phyloP scores from a whole-genome alignment of 2,113 vertebrate species.

The Suricata suricatta region DNA sequence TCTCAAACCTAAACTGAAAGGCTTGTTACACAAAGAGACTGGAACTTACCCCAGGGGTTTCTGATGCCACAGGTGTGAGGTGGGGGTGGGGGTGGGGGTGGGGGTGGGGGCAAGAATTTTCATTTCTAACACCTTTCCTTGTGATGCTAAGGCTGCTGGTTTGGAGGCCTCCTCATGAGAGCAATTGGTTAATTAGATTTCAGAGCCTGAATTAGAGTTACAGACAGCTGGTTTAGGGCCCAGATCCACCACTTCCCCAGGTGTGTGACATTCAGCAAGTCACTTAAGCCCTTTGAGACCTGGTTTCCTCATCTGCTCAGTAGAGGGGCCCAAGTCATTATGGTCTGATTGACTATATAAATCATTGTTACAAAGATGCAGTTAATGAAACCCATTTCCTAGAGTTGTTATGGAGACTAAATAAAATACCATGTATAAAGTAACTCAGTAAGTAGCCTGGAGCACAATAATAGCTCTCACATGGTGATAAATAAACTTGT shows the following conservation, averaged over 20 bases:
- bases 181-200: neutral
- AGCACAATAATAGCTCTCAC: conserved; percentile 47
- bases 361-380: conserved; percentile 39
- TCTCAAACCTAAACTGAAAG: neutral
- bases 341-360: neutral
- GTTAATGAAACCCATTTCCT: conserved; percentile 30
- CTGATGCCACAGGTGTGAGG: neutral
- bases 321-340: neutral
- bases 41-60: neutral
- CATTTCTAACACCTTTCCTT: neutral
- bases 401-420: conserved; percentile 43
- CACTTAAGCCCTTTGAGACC: neutral
- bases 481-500: conserved; percentile 42
- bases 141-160: neutral
- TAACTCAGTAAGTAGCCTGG: conserved; percentile 9
- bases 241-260: neutral
- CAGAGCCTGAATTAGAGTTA: neutral
- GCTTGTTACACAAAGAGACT: neutral
- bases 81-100: rapidly evolving
- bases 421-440: conserved; percentile 45
- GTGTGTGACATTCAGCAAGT: neutral
- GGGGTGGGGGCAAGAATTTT: rapidly evolving
- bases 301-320: neutral
- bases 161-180: neutral
- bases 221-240: neutral